phyloP scores from a whole-genome alignment of 2,888 invertebrate species.

The Autographa gamma region DNA sequence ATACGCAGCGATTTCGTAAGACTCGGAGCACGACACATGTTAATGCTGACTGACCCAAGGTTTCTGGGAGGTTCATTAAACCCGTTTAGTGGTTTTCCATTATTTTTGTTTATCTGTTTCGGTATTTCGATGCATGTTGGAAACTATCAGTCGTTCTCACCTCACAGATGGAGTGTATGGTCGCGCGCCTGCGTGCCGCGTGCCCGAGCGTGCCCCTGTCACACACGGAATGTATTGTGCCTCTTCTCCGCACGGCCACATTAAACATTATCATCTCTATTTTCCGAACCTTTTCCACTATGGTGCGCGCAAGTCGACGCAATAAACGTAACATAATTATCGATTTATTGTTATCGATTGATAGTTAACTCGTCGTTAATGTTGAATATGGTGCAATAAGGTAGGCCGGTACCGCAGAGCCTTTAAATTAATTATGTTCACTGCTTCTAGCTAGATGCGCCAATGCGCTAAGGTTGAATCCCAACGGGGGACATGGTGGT shows the following conservation, averaged over 20 bases:
- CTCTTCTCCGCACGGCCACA: slow-evolving; percentile 70
- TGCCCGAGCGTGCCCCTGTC: slow-evolving; percentile 60
- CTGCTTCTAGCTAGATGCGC: slow-evolving; percentile 14
- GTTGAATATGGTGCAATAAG: background rate
- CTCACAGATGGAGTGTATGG: slow-evolving; percentile 80
- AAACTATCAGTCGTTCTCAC: slow-evolving; percentile 65
- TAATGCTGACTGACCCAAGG: background rate
- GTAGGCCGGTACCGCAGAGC: background rate
- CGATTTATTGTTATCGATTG: slow-evolving; percentile 11
- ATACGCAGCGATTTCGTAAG: background rate
- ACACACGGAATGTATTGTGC: slow-evolving; percentile 76
- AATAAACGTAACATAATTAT: slow-evolving; percentile 74
- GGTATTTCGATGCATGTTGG: background rate
- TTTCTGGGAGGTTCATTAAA: background rate
- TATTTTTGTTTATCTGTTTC: background rate
- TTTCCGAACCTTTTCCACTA: slow-evolving; percentile 73
- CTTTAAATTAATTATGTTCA: slow-evolving; percentile 14
- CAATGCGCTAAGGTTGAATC: slow-evolving; percentile 67
- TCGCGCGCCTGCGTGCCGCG: slow-evolving; percentile 69
- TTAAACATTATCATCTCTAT: slow-evolving; percentile 75
- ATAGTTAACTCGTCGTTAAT: background rate
- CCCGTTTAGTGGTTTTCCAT: background rate
- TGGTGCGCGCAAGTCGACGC: slow-evolving; percentile 69
- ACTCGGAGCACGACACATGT: background rate
- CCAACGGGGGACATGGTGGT: slow-evolving; percentile 67